Percentiles rank a stretch among this genome's conserved stretches.
phyloP scores from a whole-genome alignment of 2,113 vertebrate genomes.

The Oenanthe melanoleuca region DNA sequence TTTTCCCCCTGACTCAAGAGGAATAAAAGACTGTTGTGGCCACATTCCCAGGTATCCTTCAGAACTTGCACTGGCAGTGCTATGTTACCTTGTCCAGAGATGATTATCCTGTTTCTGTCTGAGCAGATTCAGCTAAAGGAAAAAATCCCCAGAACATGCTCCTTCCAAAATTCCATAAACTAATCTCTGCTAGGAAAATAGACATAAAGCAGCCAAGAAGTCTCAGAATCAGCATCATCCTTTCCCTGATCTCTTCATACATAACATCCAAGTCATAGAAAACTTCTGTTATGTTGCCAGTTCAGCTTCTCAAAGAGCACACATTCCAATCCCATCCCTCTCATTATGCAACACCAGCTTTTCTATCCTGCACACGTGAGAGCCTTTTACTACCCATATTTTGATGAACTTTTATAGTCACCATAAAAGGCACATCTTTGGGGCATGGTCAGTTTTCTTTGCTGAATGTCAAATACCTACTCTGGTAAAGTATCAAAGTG shows the following conservation, averaged over 20 bases:
- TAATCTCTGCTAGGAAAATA: not conserved
- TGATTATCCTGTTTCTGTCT: not conserved
- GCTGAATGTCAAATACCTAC: not conserved
- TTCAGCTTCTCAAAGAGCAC: not conserved
- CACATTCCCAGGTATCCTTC: not conserved
- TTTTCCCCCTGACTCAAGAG: not conserved
- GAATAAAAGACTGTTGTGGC: not conserved
- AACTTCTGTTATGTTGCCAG: not conserved
- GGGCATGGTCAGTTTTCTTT: not conserved
- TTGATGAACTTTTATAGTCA: not conserved
- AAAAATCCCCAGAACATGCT: not conserved
- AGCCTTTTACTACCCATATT: not conserved
- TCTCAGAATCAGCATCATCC: not conserved
- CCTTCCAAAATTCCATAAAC: not conserved
- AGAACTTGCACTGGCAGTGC: not conserved
- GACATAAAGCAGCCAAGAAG: not conserved
- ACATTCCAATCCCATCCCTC: not conserved
- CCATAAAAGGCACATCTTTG: not conserved
- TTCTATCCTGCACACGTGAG: not conserved
- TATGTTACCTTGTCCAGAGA: not conserved
- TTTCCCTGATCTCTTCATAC: not conserved
- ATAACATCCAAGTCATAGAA: not conserved
- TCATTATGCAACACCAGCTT: not conserved
- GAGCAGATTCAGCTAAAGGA: not conserved
- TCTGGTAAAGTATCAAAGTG: not conserved